A percentile compares a stretch with the other conserved stretches of the same genome.
Evolutionary conservation across 2,888 invertebrate species (phyloP).

Genomic region (Tetropium fuscum): DNA sequence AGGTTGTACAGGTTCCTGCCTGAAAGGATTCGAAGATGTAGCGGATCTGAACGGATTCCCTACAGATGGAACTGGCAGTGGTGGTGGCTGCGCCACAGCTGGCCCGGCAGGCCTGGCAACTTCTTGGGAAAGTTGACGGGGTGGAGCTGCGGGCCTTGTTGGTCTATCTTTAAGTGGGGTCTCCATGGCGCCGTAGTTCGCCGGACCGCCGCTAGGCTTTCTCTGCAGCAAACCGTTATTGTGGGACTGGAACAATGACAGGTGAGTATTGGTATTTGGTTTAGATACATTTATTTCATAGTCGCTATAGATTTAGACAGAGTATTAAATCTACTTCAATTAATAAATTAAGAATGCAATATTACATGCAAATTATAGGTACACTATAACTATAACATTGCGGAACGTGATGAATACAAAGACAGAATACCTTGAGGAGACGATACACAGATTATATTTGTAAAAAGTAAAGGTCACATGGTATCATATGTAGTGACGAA

Average conservation of each 20-base stretch:
- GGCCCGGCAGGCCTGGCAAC: slow-evolving; percentile 44
- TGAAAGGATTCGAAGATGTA: slow-evolving; percentile 61
- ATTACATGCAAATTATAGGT: no score
- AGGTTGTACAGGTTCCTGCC: slow-evolving; percentile 72
- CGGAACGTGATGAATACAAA: no score
- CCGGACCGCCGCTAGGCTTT: slow-evolving; percentile 58
- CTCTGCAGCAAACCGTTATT: slow-evolving; percentile 58
- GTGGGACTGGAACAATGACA: slow-evolving; percentile 45
- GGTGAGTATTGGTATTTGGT: neutral
- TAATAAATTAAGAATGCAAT: no score
- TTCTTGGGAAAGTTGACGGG: slow-evolving; percentile 37
- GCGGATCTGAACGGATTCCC: slow-evolving; percentile 56
- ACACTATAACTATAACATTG: no score
- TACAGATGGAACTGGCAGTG: slow-evolving; percentile 41
- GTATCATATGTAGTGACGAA: no score
- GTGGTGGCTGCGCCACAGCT: slow-evolving; percentile 32
- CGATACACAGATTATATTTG: no score
- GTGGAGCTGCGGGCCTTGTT: slow-evolving; percentile 38
- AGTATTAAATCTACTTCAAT: no score
- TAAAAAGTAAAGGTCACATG: no score
- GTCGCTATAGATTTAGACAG: no score
- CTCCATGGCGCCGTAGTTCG: slow-evolving; percentile 72
- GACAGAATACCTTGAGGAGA: no score
- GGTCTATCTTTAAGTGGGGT: slow-evolving; percentile 57
- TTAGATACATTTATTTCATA: neutral